Base-by-base conservation (phyloP, 2,113 vertebrate species). In the Cariama cristata region DNA sequence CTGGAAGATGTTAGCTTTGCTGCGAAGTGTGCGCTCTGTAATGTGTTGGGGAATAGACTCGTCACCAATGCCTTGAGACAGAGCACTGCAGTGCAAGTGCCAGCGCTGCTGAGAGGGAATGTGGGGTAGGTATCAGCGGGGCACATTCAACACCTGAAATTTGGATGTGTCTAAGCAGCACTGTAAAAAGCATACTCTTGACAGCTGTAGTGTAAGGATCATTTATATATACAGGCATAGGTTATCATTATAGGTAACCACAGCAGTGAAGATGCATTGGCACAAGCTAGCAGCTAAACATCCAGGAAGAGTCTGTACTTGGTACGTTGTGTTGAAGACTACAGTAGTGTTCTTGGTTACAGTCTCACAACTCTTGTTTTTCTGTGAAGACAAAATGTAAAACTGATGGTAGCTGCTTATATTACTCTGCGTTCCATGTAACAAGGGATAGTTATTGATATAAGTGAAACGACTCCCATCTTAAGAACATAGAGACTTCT, bases 61-160 rank as follows among this genome's bases (percentile, higher is more conserved):
- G 1, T 32, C 1, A 0, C 27, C 2, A 3, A 16, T 19, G 33
- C 38, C 26, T 15, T 22, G 32, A 28, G 52, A 17, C 12, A 6
- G 17, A 50, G 32, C 49, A 8, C 24, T 32, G 56, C 47, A 26
- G 33, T 11, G 40, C 30, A 13, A 14, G 20, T 20, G 27, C 7
- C 27, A 23, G 52, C 15, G 1, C 8, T 18, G 50, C 38, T 47
- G 73, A 19, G 33, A 32, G n/a, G 44, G 20, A 45, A 5, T 3
- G 23, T 21, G 32, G 26, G 38, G 23, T 6, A 12, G 26, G 23
- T 21, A 21, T 45, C 45, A 10, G 14, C 1, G 1, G 32, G 14
- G 19, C 14, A 12, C 3, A 22, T 28, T 53, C 45, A 24, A 10
- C 20, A 3, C n/a, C 21, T 49, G 47, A 17, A 50, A 38, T 45